These are phyloP conservation scores for Tinea pellionella DNA, from an alignment of 2,888 invertebrate species.

Conservation along the genomic window DNA sequence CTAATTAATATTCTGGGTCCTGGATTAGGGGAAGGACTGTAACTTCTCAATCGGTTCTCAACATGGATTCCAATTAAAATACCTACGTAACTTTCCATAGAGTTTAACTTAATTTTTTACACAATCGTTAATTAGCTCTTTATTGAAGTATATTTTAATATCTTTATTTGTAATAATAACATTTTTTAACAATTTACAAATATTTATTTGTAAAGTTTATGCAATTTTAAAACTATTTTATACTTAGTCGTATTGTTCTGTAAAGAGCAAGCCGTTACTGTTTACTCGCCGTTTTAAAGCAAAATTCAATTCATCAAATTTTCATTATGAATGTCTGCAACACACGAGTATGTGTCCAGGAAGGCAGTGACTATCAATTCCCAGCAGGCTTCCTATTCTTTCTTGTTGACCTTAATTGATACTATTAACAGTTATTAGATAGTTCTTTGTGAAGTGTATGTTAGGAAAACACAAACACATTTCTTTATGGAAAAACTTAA, in stretches of 20 bases:
- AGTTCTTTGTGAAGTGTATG: not conserved
- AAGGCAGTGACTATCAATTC: not conserved
- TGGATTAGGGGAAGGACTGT: conserved; percentile 28
- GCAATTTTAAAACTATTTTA: too few species aligned
- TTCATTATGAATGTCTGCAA: too few species aligned
- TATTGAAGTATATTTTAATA: too few species aligned
- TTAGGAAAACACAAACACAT: not conserved
- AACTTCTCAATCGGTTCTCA: conserved; percentile 27
- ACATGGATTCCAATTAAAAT: not conserved
- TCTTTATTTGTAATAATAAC: too few species aligned
- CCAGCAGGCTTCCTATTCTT: not conserved
- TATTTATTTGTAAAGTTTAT: too few species aligned
- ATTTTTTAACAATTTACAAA: too few species aligned
- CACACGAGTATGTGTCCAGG: too few species aligned
- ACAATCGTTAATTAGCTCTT: too few species aligned
- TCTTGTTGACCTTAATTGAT: conserved; percentile 13
- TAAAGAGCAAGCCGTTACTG: too few species aligned
- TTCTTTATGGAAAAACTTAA: not conserved
- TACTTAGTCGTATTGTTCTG: too few species aligned
- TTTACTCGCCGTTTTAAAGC: too few species aligned
- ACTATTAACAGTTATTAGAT: conserved; percentile 2
- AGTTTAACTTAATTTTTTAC: not conserved
- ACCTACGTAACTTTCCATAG: not conserved
- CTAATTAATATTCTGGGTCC: conserved; percentile 33
- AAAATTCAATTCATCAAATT: too few species aligned